Evolutionary conservation across 2,113 vertebrate genomes (phyloP).

Genomic region (Chiloscyllium plagiosum): DNA sequence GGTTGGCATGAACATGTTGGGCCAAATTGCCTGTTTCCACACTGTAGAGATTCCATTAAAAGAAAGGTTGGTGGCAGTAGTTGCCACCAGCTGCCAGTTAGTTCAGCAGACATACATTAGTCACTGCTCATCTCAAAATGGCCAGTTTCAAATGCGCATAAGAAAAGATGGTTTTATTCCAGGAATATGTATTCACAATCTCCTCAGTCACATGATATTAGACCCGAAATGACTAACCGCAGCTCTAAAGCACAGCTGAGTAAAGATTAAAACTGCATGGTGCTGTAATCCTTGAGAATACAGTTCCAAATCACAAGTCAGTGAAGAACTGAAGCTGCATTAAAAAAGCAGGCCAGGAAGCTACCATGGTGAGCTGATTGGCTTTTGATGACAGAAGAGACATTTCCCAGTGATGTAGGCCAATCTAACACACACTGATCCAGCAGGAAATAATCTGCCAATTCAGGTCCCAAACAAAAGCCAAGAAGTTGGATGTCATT

Average conservation of each 20-base stretch:
- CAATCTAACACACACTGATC: not conserved
- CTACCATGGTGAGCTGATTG: not conserved
- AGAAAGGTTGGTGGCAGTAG: too few relatives aligned
- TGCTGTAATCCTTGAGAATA: not conserved
- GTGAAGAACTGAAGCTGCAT: not conserved
- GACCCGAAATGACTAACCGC: not conserved
- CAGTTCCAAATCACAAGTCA: not conserved
- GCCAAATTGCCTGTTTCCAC: too few relatives aligned
- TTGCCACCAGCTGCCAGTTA: too few relatives aligned
- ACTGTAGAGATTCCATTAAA: too few relatives aligned
- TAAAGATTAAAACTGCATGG: not conserved
- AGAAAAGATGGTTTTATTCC: not conserved
- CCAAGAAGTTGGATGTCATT: not conserved
- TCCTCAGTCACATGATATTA: not conserved
- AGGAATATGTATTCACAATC: not conserved
- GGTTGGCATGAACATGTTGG: too few relatives aligned
- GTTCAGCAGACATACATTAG: too few relatives aligned
- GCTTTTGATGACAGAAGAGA: not conserved
- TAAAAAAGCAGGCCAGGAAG: not conserved
- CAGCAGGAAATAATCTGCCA: not conserved
- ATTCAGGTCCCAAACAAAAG: not conserved
- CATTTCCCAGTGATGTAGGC: not conserved
- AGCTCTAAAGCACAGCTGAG: not conserved
- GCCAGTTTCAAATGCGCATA: not conserved
- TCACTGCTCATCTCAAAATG: not conserved